phyloP scores from a whole-genome alignment of 2,113 vertebrate species.

The Ceratotherium simum region DNA sequence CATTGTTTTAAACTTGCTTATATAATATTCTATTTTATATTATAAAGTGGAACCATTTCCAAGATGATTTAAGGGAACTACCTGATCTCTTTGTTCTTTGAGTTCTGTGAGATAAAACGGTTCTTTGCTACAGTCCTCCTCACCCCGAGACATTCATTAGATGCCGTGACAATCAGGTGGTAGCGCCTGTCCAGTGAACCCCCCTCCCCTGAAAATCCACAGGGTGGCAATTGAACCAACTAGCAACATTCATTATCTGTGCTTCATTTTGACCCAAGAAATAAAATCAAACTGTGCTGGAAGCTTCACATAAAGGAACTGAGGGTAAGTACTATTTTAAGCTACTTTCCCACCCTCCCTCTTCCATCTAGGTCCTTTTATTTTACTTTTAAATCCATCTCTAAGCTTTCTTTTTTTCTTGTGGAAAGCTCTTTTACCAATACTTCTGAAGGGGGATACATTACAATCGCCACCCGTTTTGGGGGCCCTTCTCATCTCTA shows the following conservation, averaged over 20 bases:
- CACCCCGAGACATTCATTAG: background rate
- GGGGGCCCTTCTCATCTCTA: background rate
- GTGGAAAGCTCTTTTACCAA: background rate
- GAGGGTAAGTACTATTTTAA: background rate
- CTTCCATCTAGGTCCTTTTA: background rate
- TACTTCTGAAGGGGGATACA: background rate
- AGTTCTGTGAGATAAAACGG: background rate
- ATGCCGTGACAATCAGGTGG: background rate
- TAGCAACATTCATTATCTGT: background rate
- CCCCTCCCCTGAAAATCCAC: background rate
- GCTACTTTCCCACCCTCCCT: background rate
- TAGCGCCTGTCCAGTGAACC: background rate
- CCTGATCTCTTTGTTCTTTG: constrained; percentile 13
- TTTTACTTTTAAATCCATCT: constrained; percentile 6
- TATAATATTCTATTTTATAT: constrained; percentile 12
- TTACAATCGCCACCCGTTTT: background rate
- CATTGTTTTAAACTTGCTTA: constrained; percentile 29
- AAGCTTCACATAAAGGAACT: background rate
- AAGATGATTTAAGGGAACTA: constrained; percentile 16
- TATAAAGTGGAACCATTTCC: constrained; percentile 40
- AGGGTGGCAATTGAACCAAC: background rate
- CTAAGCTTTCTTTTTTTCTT: background rate
- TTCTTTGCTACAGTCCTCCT: background rate
- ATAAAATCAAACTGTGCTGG: background rate
- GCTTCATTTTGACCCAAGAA: constrained; percentile 11